phyloP scores from a whole-genome alignment of 2,797 vertebrate genomes.

The Chaetophractus vellerosus region DNA sequence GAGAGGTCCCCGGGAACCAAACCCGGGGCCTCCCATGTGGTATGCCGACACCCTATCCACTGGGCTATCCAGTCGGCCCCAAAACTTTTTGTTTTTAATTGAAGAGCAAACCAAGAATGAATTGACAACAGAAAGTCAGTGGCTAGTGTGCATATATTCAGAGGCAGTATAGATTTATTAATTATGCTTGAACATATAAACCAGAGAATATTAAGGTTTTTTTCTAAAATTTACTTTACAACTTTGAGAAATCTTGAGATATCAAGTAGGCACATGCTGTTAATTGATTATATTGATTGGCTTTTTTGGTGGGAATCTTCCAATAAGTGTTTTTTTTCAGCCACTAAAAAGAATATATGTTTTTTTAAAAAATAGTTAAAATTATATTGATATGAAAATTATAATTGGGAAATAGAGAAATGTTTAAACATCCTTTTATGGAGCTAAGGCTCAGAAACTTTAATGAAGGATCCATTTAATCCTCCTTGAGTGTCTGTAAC shows the following conservation, averaged over 20 bases:
- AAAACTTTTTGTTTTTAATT: constrained; percentile 4
- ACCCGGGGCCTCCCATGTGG: too few species aligned
- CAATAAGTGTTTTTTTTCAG: neutral
- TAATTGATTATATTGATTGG: neutral
- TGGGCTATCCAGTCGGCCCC: too few species aligned
- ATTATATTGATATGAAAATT: neutral
- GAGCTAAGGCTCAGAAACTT: neutral
- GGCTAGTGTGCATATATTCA: neutral
- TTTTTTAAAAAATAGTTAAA: neutral
- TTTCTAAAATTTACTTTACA: neutral
- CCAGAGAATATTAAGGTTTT: neutral
- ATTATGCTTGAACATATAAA: neutral
- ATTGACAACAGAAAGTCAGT: neutral
- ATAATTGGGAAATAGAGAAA: neutral
- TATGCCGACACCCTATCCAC: too few species aligned
- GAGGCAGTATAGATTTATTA: neutral
- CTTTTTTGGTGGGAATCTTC: neutral
- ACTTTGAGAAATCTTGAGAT: neutral
- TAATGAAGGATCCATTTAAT: neutral
- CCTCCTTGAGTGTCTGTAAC: neutral
- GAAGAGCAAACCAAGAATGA: neutral
- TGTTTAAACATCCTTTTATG: neutral
- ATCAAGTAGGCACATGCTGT: neutral
- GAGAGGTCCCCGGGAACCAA: too few species aligned
- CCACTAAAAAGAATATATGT: neutral